phyloP scores from a whole-genome alignment of 2,797 vertebrate genomes.

The Hylomyscus alleni region DNA sequence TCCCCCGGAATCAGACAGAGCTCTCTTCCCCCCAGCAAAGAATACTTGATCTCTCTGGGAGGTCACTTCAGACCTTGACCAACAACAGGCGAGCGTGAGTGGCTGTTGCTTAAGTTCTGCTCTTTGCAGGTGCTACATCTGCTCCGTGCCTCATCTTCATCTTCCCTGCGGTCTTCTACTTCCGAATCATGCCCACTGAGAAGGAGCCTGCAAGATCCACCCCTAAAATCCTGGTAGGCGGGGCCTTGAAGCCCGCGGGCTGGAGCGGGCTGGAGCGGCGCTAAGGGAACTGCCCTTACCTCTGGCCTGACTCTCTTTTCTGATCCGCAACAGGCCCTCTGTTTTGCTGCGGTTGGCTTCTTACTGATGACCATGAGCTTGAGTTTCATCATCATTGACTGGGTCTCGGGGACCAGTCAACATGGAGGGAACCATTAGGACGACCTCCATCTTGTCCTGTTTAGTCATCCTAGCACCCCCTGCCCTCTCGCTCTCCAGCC shows the following conservation, averaged over 20 bases:
- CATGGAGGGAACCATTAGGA: constrained; percentile 94
- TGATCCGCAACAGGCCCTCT: constrained; percentile 90
- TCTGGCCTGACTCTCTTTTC: not conserved
- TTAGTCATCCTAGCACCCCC: constrained; percentile 57
- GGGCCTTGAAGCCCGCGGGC: not conserved
- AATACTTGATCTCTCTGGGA: not conserved
- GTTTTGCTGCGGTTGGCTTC: constrained; percentile 95
- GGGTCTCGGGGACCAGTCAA: constrained; percentile 91
- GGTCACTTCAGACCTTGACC: not conserved
- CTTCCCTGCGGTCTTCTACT: constrained; percentile 98
- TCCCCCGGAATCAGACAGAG: not conserved
- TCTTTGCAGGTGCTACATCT: constrained; percentile 95
- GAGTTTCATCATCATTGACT: constrained; percentile 98
- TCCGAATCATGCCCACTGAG: constrained; percentile 97
- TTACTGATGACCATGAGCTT: constrained; percentile 99
- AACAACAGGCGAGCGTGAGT: rapidly evolving
- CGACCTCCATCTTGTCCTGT: not conserved
- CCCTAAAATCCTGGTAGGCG: constrained; percentile 95
- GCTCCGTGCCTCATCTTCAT: constrained; percentile 99
- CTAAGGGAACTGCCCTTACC: not conserved
- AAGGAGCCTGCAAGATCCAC: constrained; percentile 94
- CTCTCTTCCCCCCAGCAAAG: not conserved
- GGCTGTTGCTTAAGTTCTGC: not conserved
- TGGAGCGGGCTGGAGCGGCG: not conserved
- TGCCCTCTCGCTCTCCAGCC: constrained; percentile 86